These are phyloP conservation scores for Lysandra bellargus DNA, from an alignment of 2,888 invertebrate species.

Conservation along the genomic window DNA sequence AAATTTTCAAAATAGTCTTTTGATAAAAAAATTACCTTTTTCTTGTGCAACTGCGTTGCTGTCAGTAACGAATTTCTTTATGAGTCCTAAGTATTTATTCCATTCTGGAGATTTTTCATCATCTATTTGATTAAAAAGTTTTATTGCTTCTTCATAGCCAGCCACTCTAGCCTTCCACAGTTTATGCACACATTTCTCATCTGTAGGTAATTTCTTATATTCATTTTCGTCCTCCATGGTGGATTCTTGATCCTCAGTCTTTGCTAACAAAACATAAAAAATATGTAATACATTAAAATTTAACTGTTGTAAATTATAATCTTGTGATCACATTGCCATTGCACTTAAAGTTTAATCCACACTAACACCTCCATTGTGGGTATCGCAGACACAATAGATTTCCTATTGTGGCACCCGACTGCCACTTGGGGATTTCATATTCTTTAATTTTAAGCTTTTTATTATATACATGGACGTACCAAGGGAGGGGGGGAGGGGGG, in stretches of 20 bases:
- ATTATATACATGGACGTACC: too few species aligned
- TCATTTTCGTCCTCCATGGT: conserved; percentile 92
- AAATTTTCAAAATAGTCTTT: neutral
- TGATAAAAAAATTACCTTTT: conserved; percentile 82
- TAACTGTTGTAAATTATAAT: neutral
- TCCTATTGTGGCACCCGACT: too few species aligned
- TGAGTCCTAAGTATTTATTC: conserved; percentile 92
- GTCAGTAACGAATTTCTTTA: conserved; percentile 97
- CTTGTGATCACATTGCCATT: neutral
- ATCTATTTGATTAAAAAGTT: conserved; percentile 91
- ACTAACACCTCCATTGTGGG: neutral
- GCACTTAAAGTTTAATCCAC: too few species aligned
- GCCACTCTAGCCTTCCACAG: conserved; percentile 96
- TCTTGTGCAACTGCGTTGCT: conserved; percentile 98
- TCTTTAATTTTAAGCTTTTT: too few species aligned
- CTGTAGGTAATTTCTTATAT: conserved; percentile 91
- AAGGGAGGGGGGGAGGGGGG: too few species aligned
- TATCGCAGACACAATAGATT: too few species aligned
- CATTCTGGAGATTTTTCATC: conserved; percentile 97
- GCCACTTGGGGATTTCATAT: too few species aligned
- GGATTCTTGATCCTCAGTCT: conserved; percentile 47
- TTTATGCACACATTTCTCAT: conserved; percentile 96
- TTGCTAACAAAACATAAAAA: conserved; percentile 35
- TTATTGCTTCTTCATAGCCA: conserved; percentile 96
- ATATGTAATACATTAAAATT: neutral